Evolutionary conservation across 2,888 invertebrate genomes (phyloP).

Genomic region (Drosophila conformis): DNA sequence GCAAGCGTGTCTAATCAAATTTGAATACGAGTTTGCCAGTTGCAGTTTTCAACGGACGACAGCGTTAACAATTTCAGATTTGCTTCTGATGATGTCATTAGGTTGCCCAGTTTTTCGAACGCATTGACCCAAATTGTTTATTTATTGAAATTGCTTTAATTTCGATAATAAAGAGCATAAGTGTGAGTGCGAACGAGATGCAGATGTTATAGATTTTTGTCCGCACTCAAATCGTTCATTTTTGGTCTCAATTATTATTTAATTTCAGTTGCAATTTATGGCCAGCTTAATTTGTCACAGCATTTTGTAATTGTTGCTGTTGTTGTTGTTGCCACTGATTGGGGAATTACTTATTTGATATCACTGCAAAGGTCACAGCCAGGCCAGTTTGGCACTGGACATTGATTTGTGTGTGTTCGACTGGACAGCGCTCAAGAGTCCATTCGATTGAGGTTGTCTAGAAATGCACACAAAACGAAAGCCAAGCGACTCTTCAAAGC

Average conservation of each 20-base stretch:
- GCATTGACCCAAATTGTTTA: slow-evolving; percentile 75
- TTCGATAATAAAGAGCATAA: slow-evolving; percentile 29
- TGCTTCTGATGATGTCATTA: slow-evolving; percentile 52
- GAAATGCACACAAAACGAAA: slow-evolving; percentile 3
- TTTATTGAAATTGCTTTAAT: slow-evolving; percentile 74
- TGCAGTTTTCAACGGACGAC: slow-evolving; percentile 45
- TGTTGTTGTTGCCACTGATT: slow-evolving; percentile 33
- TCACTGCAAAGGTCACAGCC: slow-evolving; percentile 35
- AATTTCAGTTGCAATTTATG: slow-evolving; percentile 62
- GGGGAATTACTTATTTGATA: slow-evolving; percentile 36
- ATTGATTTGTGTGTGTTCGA: slow-evolving; percentile 32
- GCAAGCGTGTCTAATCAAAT: slow-evolving; percentile 44
- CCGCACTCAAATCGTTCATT: slow-evolving; percentile 30
- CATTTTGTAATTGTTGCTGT: slow-evolving; percentile 3
- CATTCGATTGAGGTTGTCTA: slow-evolving; percentile 15
- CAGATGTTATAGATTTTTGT: slow-evolving; percentile 29
- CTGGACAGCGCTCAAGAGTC: slow-evolving; percentile 7
- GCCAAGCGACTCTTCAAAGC: slow-evolving; percentile 5
- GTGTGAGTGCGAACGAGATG: not conserved
- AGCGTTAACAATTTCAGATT: slow-evolving; percentile 37
- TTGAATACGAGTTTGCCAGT: slow-evolving; percentile 32
- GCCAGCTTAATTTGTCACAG: slow-evolving; percentile 65
- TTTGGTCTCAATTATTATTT: slow-evolving; percentile 71
- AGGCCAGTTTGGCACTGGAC: slow-evolving; percentile 20
- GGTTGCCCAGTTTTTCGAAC: slow-evolving; percentile 12